Evolutionary conservation across 2,113 vertebrate genomes (phyloP), one percentile per base, ranked within the genome.

Genomic region (Bettongia penicillata): DNA sequence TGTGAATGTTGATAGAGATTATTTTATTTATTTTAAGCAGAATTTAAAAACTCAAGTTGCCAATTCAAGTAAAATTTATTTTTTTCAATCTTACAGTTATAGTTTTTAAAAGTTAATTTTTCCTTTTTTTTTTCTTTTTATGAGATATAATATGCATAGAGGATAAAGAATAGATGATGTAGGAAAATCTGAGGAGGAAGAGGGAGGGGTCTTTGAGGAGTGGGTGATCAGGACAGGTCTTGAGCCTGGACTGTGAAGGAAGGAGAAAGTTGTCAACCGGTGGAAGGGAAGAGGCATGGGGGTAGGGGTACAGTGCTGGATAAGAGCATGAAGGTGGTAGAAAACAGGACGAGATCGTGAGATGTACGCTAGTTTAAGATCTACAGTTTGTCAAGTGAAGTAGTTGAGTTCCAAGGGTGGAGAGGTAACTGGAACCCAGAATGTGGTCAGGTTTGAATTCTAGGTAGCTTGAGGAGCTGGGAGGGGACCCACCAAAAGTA

Each of bases 21-120:
- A 43, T 90, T 94, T 55, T 43, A 93, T 68, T 77, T 84, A 43
- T 43, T 43, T 84, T 23, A 90, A 95, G 91, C 25, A 26, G 93
- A n/a, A 7, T 2, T 57, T 12, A 6, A 90, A 94, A 95, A 49
- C 24, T 0, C 0, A 92, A 37, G 51, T 3, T 90, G 8, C 1
- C 11, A 92, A 68, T 96, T 96, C 28, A 90, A 91, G 52, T 50
- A 97, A 91, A 10, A 47, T 51, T 53, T 51, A 8, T 91, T 25
- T 94, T 96, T 24, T 55, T 8, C 3, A 37, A 31, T 89, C 53
- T 43, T 84, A 52, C 93, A 93, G 51, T 16, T 52, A 52, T 11
- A 52, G 19, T 52, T 52, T 22, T 52, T 22, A 19, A 53, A 89
- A 53, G 37, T 84, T 14, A 90, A 31, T 92, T 84, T 94, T 53